A percentile compares a stretch with the other conserved stretches of the same genome.
Evolutionary conservation across 2,888 invertebrate species (phyloP).

Genomic region (Pristionchus entomophagus): DNA sequence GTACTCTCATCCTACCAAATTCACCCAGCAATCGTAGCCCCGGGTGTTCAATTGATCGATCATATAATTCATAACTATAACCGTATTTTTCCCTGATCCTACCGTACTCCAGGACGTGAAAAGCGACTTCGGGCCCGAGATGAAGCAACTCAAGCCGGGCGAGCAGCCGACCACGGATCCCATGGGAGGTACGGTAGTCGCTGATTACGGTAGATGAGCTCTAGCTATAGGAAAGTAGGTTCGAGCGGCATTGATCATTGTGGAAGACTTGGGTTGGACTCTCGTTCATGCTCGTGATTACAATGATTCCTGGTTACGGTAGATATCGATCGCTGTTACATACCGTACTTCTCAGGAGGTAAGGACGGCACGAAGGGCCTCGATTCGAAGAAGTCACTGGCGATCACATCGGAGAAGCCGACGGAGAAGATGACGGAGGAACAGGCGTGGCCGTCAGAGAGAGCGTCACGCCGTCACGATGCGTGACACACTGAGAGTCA

Average conservation of each 20-base stretch:
- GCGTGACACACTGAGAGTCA: not conserved
- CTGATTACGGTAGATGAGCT: not conserved
- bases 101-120: not conserved
- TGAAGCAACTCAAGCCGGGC: conserved; percentile 2
- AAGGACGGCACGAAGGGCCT: no score
- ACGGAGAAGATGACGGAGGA: not conserved
- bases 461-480: no score
- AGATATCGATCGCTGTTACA: not conserved
- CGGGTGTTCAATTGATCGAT: no score
- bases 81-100: not conserved
- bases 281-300: not conserved
- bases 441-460: not conserved
- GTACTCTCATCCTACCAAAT: not conserved
- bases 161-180: not conserved
- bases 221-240: not conserved
- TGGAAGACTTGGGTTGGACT: not conserved
- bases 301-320: not conserved
- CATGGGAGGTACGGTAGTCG: not conserved
- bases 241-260: not conserved
- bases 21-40: not conserved
- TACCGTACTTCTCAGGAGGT: not conserved
- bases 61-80: not conserved
- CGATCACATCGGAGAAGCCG: not conserved
- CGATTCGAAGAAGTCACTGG: not conserved
- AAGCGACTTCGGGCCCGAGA: not conserved